Conservation (phyloP, 2,888 invertebrate species). For the Halictus quadricinctus region DNA sequence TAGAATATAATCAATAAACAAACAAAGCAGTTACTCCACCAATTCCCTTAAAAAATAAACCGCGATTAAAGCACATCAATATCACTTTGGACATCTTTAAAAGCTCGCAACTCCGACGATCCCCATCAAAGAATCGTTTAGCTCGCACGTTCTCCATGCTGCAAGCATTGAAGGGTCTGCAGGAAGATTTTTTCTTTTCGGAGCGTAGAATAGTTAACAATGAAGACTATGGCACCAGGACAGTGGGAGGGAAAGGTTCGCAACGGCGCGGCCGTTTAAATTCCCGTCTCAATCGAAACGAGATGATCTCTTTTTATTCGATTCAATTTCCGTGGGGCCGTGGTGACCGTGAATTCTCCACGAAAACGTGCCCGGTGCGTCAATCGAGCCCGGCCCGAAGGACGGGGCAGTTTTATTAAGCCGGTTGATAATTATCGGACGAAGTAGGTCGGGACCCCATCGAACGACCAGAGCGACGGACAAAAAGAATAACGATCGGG, state of each 20-base stretch:
- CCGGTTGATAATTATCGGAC: constrained; percentile 71
- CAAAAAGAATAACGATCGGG: constrained; percentile 68
- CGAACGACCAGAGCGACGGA: constrained; percentile 56
- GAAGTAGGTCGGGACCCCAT: constrained; percentile 74
- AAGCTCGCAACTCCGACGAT: background rate
- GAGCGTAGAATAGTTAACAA: background rate
- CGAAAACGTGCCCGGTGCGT: constrained; percentile 18
- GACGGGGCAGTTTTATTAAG: constrained; percentile 68
- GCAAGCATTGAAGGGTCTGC: background rate
- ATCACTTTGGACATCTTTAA: background rate
- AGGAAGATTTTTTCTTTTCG: background rate
- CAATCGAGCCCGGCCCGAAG: constrained; percentile 61
- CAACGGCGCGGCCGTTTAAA: background rate
- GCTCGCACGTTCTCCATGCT: background rate
- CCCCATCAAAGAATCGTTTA: background rate
- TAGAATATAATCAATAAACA: too few relatives aligned
- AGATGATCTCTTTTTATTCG: constrained; percentile 3
- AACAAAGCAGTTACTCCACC: too few relatives aligned
- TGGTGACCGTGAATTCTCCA: constrained; percentile 47
- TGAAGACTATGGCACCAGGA: background rate
- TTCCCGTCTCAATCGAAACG: background rate
- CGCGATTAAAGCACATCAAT: too few relatives aligned
- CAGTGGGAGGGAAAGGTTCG: background rate
- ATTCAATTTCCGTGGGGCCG: background rate
- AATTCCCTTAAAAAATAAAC: too few relatives aligned